Percentiles rank a stretch among this genome's conserved stretches.
Conservation (phyloP, 1,140 invertebrate genomes). For the Pinna nobilis region DNA sequence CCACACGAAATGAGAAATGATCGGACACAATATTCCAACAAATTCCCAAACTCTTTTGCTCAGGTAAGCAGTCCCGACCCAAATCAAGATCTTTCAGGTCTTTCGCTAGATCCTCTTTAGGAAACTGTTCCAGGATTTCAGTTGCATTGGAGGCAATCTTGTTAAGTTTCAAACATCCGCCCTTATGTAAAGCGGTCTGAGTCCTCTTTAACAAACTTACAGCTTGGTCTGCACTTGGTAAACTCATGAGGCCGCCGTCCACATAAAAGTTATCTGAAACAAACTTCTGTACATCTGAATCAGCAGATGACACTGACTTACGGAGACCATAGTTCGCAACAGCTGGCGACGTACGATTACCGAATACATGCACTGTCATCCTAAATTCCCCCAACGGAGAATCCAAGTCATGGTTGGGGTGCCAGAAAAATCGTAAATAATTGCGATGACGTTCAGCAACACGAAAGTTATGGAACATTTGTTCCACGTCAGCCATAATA, state of each 20-base stretch:
- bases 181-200: background rate
- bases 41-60: slow-evolving; percentile 36
- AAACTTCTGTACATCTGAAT: slow-evolving; percentile 33
- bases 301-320: slow-evolving; percentile 7
- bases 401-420: slow-evolving; percentile 31
- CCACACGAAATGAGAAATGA: slow-evolving; percentile 22
- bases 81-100: slow-evolving; percentile 37
- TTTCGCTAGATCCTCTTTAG: slow-evolving; percentile 8
- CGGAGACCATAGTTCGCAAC: slow-evolving; percentile 41
- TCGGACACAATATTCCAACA: slow-evolving; percentile 33
- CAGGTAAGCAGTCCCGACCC: slow-evolving; percentile 8
- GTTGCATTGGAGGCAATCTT: background rate
- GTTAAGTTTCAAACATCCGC: background rate
- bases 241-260: slow-evolving; percentile 28
- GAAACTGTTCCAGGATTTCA: background rate
- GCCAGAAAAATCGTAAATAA: slow-evolving; percentile 48
- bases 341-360: slow-evolving; percentile 37
- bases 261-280: slow-evolving; percentile 39
- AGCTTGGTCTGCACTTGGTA: slow-evolving; percentile 19
- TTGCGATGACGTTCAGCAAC: slow-evolving; percentile 33
- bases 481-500: slow-evolving; percentile 44
- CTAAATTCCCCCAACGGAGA: slow-evolving; percentile 32
- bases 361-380: slow-evolving; percentile 50
- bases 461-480: slow-evolving; percentile 48
- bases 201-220: slow-evolving; percentile 35